A percentile compares a stretch with the other conserved stretches of the same genome.
Conservation (phyloP, 2,113 vertebrate genomes). For the Camarhynchus parvulus region DNA sequence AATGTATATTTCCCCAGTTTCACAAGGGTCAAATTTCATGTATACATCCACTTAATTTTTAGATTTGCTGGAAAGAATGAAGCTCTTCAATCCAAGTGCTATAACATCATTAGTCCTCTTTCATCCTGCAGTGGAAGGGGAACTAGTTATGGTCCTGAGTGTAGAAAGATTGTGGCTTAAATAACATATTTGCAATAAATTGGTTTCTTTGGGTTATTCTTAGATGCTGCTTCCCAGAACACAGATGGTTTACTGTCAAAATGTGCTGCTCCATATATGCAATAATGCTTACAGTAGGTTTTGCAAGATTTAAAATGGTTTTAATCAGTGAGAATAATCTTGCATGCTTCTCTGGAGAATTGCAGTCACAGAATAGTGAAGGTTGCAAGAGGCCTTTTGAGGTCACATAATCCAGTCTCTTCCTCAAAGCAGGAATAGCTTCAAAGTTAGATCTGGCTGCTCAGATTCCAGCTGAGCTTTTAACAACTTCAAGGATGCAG, state of each 20-base stretch:
- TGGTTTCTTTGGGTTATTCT: slow-evolving; percentile 21
- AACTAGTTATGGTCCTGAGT: background rate
- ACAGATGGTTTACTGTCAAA: background rate
- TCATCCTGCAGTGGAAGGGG: background rate
- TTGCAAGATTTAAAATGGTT: background rate
- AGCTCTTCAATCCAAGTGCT: background rate
- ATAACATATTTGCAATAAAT: slow-evolving; percentile 3
- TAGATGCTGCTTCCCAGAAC: background rate
- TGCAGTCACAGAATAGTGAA: background rate
- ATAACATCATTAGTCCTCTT: slow-evolving; percentile 5
- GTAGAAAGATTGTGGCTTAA: background rate
- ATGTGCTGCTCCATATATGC: background rate
- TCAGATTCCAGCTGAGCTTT: slow-evolving; percentile 1
- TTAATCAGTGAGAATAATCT: slow-evolving; percentile 8
- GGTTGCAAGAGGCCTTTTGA: background rate
- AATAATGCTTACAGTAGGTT: background rate
- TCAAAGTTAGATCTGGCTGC: background rate
- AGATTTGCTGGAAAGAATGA: slow-evolving; percentile 32
- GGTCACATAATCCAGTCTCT: background rate
- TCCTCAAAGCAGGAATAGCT: background rate
- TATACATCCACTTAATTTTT: slow-evolving; percentile 1
- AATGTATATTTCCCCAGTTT: background rate
- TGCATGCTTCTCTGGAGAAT: background rate
- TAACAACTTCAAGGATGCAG: background rate
- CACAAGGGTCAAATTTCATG: background rate